phyloP scores from a whole-genome alignment of 2,888 invertebrate genomes.

The Himalopsyche japonica region DNA sequence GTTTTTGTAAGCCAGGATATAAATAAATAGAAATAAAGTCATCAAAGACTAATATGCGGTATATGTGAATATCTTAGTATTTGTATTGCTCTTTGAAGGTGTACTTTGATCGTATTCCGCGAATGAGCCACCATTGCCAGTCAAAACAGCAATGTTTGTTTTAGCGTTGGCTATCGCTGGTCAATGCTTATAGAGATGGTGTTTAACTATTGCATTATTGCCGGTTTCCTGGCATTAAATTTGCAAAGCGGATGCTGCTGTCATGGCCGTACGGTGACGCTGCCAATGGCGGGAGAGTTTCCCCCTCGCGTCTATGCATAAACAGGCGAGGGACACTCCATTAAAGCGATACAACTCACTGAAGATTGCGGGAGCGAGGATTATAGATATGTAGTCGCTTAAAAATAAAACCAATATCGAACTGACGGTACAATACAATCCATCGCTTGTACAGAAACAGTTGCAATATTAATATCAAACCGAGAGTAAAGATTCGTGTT shows the following conservation, averaged over 20 bases:
- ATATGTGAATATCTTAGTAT: too few species aligned
- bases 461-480: too few species aligned
- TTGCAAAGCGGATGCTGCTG: conserved; percentile 23
- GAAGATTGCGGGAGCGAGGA: neutral
- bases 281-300: neutral
- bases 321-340: neutral
- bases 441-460: too few species aligned
- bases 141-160: neutral
- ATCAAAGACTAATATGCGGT: too few species aligned
- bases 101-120: neutral
- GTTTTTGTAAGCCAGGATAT: too few species aligned
- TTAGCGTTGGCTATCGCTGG: neutral
- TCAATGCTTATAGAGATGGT: neutral
- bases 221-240: conserved; percentile 35
- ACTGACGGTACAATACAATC: neutral
- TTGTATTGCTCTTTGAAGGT: too few species aligned
- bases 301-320: neutral
- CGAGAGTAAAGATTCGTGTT: too few species aligned
- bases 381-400: neutral
- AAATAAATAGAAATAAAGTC: too few species aligned
- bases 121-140: neutral
- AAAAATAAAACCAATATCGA: neutral
- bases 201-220: conserved; percentile 26
- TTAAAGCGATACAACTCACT: neutral
- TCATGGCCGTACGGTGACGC: conserved; percentile 9